Evolutionary conservation across 2,888 invertebrate species (phyloP), one percentile per base, ranked within the genome.

Genomic region (Pyralis farinalis): DNA sequence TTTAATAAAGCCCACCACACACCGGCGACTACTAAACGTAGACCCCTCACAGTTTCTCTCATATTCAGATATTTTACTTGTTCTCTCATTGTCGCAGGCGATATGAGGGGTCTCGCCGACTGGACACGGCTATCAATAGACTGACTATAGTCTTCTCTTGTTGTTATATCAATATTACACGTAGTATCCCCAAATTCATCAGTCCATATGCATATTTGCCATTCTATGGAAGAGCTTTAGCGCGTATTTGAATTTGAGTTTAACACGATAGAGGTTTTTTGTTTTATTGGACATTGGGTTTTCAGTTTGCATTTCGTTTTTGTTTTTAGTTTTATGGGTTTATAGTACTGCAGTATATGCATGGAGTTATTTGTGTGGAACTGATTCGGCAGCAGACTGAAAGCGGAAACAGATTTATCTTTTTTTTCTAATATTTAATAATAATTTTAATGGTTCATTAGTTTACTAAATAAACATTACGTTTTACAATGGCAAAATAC

Each of bases 1-100:
- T 84, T 85, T 83, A 83, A 85, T 85, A 83, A 80, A 79, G 71
- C 71, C 61, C 49, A 55, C 66, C 63, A 54, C 52, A 50, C 46
- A 44, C 47, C 51, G 46, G 40, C 56, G 47, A 42, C 63, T 53
- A 44, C 53, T 58, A 46, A 51, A 49, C 33, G 42, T 34, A 39
- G 56, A 53, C 36, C 54, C 42, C 47, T 28, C 3, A 34, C 25
- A 8, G 42, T 21, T 43, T 33, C 27, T 21, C 33, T 7, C 25
- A 25, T 25, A 25, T n/a, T 29, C 33, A 8, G 32, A 37, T 46
- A 32, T 27, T 35, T 43, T 55, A 51, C 7, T 7, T n/a, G 25
- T 7, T 58, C 51, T 53, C 53, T 29, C 16, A 25, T 32, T 35
- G 25, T 28, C 1, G 16, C n/a, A 6, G 16, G 33, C 29, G 27